A percentile compares a stretch with the other conserved stretches of the same genome.
phyloP scores from a whole-genome alignment of 2,888 invertebrate species.

The Tenthredo mesomela region DNA sequence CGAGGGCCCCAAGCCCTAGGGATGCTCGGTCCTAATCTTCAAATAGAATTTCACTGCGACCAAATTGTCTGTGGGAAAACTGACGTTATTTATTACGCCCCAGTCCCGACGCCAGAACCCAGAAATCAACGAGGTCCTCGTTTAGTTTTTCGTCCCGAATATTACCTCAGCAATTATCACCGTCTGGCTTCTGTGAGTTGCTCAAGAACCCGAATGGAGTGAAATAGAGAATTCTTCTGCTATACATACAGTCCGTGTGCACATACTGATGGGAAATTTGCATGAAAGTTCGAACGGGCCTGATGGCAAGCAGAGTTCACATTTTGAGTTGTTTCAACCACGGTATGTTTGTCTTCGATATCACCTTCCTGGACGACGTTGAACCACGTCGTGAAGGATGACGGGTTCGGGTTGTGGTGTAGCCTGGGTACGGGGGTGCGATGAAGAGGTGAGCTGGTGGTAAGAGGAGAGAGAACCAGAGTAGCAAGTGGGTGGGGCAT shows the following conservation, averaged over 20 bases:
- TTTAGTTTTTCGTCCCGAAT: slow-evolving; percentile 37
- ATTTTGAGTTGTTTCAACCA: slow-evolving; percentile 17
- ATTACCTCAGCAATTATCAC: slow-evolving; percentile 26
- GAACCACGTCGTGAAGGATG: slow-evolving; percentile 27
- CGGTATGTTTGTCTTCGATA: slow-evolving; percentile 64
- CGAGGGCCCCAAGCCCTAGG: slow-evolving; percentile 52
- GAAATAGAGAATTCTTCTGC: background rate
- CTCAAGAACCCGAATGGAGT: background rate
- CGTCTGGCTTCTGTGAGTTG: background rate
- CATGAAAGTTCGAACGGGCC: slow-evolving; percentile 60
- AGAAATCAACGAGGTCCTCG: slow-evolving; percentile 39
- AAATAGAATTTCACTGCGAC: slow-evolving; percentile 70
- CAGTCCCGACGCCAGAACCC: slow-evolving; percentile 14
- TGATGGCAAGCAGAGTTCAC: background rate
- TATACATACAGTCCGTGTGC: background rate
- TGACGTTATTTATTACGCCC: slow-evolving; percentile 50
- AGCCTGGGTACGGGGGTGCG: slow-evolving; percentile 36
- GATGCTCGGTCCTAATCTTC: slow-evolving; percentile 62
- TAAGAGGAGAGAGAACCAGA: slow-evolving; percentile 38
- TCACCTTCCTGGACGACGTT: slow-evolving; percentile 56
- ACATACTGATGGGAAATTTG: background rate
- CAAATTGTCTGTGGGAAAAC: slow-evolving; percentile 67
- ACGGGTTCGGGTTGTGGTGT: slow-evolving; percentile 23
- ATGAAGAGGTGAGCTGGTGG: slow-evolving; percentile 47
- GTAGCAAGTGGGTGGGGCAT: slow-evolving; percentile 52